Conservation (phyloP, 2,113 vertebrate species). For the Xenotilapia longispinis region DNA sequence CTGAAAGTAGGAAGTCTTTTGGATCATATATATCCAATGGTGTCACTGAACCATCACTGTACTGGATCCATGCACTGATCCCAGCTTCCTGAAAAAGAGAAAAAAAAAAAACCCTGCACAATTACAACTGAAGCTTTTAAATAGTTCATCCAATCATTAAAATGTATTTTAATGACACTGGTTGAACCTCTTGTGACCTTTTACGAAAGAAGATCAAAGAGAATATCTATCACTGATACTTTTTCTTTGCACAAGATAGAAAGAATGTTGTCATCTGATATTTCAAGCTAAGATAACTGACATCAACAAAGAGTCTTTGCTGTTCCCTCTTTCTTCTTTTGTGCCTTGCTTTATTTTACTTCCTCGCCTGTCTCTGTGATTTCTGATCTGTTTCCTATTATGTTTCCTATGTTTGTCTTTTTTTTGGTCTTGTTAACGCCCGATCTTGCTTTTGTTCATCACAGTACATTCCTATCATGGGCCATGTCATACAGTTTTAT, state of each 20-base stretch:
- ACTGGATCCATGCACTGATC: slow-evolving; percentile 89
- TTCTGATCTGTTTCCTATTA: background rate
- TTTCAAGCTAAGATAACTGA: background rate
- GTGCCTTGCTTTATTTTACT: background rate
- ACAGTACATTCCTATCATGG: background rate
- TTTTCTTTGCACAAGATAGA: background rate
- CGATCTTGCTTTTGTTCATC: background rate
- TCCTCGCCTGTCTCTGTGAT: background rate
- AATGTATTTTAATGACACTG: background rate
- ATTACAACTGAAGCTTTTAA: background rate
- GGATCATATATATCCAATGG: slow-evolving; percentile 91
- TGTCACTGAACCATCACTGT: slow-evolving; percentile 90
- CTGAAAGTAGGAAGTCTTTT: slow-evolving; percentile 83
- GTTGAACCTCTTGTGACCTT: background rate
- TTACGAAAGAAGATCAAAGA: background rate
- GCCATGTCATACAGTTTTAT: background rate
- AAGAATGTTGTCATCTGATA: background rate
- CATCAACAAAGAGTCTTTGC: background rate
- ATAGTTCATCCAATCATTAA: background rate
- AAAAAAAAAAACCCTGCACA: background rate
- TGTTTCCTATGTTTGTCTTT: background rate
- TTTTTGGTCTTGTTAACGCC: background rate
- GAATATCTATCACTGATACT: background rate
- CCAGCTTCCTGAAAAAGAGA: slow-evolving; percentile 78
- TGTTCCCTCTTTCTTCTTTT: background rate